These are phyloP conservation scores for Redunca redunca DNA, from an alignment of 2,113 vertebrate genomes.

Conservation along the genomic window DNA sequence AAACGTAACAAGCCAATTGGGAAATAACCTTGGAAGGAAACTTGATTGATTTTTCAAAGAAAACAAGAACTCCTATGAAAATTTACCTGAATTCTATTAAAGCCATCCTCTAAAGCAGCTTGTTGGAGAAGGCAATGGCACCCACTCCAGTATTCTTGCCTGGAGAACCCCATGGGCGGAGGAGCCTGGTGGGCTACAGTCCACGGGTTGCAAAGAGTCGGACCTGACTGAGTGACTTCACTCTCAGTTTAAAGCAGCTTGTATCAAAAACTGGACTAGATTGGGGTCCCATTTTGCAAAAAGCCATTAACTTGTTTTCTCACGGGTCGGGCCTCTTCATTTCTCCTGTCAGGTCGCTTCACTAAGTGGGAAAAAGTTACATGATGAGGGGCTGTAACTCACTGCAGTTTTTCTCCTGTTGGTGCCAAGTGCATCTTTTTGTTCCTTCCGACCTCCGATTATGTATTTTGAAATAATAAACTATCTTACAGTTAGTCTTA, in stretches of 20 bases:
- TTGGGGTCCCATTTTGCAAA: constrained; percentile 64
- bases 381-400: neutral
- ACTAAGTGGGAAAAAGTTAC: neutral
- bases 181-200: too few relatives aligned
- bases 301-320: constrained; percentile 60
- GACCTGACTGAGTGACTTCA: too few relatives aligned
- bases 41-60: constrained; percentile 59
- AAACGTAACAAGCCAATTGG: constrained; percentile 53
- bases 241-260: neutral
- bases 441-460: constrained; percentile 52
- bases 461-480: constrained; percentile 72
- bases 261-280: constrained; percentile 57
- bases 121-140: too few relatives aligned
- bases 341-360: constrained; percentile 48
- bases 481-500: constrained; percentile 55
- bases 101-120: neutral
- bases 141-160: too few relatives aligned
- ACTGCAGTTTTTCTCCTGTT: neutral
- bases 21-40: constrained; percentile 65
- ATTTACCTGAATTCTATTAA: constrained; percentile 63
- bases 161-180: too few relatives aligned
- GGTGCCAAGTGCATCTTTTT: neutral
- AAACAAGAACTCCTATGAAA: constrained; percentile 47
- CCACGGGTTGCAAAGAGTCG: too few relatives aligned
- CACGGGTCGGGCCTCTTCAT: neutral